These are phyloP conservation scores for Ephydatia muelleri DNA, from an alignment of 37 sponge, comb jelly and placozoan species.

Conservation along the genomic window DNA sequence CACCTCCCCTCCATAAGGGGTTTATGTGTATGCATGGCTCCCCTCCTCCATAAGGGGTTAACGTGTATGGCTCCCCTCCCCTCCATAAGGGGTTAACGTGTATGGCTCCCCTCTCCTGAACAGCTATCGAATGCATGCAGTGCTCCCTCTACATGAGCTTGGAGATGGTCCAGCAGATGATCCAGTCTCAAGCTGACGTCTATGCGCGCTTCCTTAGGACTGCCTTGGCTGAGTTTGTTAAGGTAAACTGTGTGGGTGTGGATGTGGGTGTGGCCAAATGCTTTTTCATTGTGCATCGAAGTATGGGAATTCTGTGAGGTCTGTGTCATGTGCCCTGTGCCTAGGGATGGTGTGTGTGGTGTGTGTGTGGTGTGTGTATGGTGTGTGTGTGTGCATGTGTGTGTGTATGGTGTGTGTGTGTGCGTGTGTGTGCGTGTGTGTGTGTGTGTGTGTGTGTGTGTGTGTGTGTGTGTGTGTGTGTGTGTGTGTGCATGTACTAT, in stretches of 20 bases:
- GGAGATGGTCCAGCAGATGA: slow-evolving; percentile 45
- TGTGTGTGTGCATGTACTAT: background rate
- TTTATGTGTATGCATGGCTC: too few relatives aligned
- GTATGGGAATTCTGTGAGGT: too few relatives aligned
- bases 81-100: too few relatives aligned
- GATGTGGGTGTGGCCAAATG: too few relatives aligned
- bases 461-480: background rate
- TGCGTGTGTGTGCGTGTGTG: too few relatives aligned
- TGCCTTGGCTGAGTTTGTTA: slow-evolving; percentile 42
- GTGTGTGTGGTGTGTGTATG: too few relatives aligned
- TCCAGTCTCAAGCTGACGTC: background rate
- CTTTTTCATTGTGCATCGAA: too few relatives aligned
- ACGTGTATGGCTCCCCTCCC: too few relatives aligned
- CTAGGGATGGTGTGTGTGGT: too few relatives aligned
- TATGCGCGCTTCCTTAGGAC: slow-evolving; percentile 5
- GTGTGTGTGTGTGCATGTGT: background rate
- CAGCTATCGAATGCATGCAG: slow-evolving; percentile 66
- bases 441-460: background rate
- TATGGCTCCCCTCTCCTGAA: background rate
- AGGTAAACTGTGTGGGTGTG: slow-evolving; percentile 2
- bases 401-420: too few relatives aligned
- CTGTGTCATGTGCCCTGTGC: too few relatives aligned
- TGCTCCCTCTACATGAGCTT: slow-evolving; percentile 30
- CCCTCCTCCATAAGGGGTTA: background rate
- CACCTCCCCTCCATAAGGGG: too few relatives aligned